A percentile compares a stretch with the other conserved stretches of the same genome.
Evolutionary conservation across 2,888 invertebrate genomes (phyloP).

Genomic region (Achlya flavicornis): DNA sequence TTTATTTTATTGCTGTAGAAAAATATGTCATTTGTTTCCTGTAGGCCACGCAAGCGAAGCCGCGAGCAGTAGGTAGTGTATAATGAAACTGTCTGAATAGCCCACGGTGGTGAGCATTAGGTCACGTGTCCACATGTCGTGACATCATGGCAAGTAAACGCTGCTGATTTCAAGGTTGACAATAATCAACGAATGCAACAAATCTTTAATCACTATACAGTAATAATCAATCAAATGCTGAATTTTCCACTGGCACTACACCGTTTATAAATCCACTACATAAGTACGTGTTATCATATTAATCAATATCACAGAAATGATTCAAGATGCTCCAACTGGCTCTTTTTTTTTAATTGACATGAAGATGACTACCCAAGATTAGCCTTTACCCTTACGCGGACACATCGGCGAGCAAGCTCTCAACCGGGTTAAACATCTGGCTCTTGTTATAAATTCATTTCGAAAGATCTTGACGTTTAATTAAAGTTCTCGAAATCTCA

Average conservation of each 20-base stretch:
- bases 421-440: too few species aligned
- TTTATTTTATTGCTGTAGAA: too few species aligned
- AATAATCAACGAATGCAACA: conserved; percentile 40
- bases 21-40: too few species aligned
- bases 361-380: too few species aligned
- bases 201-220: conserved; percentile 36
- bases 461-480: conserved; percentile 42
- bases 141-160: conserved; percentile 46
- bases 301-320: conserved; percentile 9
- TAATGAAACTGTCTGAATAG: not conserved
- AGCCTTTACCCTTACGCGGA: too few species aligned
- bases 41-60: too few species aligned
- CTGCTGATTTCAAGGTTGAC: conserved; percentile 47
- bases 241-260: conserved; percentile 20
- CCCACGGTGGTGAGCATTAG: conserved; percentile 12
- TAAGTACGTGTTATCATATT: conserved; percentile 18
- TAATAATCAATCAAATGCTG: conserved; percentile 40
- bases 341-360: too few species aligned
- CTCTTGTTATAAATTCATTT: conserved; percentile 25
- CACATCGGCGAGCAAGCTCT: too few species aligned
- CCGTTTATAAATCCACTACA: conserved; percentile 20
- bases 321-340: conserved; percentile 16
- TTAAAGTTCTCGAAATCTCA: conserved; percentile 44
- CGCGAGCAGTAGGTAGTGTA: too few species aligned
- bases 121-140: conserved; percentile 51